Conservation (phyloP, 1,140 invertebrate species). For the Nylanderia fulva region DNA sequence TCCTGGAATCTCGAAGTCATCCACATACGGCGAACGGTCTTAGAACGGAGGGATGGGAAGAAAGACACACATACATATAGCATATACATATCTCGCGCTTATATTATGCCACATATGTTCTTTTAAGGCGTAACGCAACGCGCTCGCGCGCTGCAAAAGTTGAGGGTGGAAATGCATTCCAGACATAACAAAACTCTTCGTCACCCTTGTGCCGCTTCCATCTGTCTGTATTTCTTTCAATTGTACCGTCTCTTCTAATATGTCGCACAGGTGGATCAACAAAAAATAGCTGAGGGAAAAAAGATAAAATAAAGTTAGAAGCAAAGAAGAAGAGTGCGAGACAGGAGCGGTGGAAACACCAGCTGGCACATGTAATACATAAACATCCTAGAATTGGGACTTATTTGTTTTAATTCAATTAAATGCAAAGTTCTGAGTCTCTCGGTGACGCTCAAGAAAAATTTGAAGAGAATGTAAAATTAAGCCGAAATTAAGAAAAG, state of each 20-base stretch:
- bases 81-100: slow-evolving; percentile 22
- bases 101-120: slow-evolving; percentile 61
- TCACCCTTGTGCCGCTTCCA: not conserved
- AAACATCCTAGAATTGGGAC: slow-evolving; percentile 33
- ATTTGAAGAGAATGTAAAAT: not conserved
- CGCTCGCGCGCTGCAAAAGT: slow-evolving; percentile 28
- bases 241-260: slow-evolving; percentile 28
- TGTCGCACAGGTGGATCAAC: slow-evolving; percentile 57
- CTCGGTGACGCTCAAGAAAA: slow-evolving; percentile 2
- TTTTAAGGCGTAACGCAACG: slow-evolving; percentile 37
- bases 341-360: slow-evolving; percentile 4
- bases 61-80: slow-evolving; percentile 29
- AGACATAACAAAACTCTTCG: slow-evolving; percentile 45
- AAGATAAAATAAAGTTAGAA: slow-evolving; percentile 13
- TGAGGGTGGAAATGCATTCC: slow-evolving; percentile 59
- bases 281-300: slow-evolving; percentile 27
- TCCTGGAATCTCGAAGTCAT: slow-evolving; percentile 32
- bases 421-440: slow-evolving; percentile 27
- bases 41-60: slow-evolving; percentile 3
- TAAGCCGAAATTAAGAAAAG: slow-evolving; percentile 15
- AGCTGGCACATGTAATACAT: slow-evolving; percentile 30
- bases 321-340: not conserved
- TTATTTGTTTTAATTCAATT: slow-evolving; percentile 43
- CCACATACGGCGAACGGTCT: slow-evolving; percentile 33
- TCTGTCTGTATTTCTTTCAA: slow-evolving; percentile 60